phyloP scores from a whole-genome alignment of 1,140 invertebrate species.

The Sogatella furcifera region DNA sequence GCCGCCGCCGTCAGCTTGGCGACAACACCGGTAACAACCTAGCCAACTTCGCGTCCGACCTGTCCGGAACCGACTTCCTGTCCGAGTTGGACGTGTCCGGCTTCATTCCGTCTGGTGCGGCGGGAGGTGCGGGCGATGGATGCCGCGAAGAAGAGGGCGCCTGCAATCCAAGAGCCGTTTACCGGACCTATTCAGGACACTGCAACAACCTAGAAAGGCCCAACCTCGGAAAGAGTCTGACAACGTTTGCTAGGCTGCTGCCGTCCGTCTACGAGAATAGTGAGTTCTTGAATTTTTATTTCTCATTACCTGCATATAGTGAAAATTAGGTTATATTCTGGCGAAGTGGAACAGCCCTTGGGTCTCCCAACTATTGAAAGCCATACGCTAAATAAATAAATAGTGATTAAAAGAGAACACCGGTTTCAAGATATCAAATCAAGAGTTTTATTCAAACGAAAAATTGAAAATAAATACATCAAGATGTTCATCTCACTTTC shows the following conservation, averaged over 20 bases:
- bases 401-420: too few relatives aligned
- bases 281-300: conserved; percentile 21
- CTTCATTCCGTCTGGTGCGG: conserved; percentile 35
- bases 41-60: conserved; percentile 40
- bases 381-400: too few relatives aligned
- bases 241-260: conserved; percentile 73
- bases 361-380: too few relatives aligned
- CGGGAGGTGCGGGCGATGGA: conserved; percentile 39
- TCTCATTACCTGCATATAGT: too few relatives aligned
- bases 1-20: conserved; percentile 59
- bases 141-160: conserved; percentile 39
- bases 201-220: conserved; percentile 88
- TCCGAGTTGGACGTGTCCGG: conserved; percentile 62
- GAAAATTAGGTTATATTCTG: too few relatives aligned
- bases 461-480: too few relatives aligned
- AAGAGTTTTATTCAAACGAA: too few relatives aligned
- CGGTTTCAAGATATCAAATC: too few relatives aligned
- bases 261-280: conserved; percentile 85
- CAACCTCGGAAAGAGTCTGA: conserved; percentile 70
- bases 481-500: too few relatives aligned
- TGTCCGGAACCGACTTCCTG: conserved; percentile 21
- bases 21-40: conserved; percentile 49
- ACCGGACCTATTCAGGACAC: conserved; percentile 71
- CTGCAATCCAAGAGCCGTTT: conserved; percentile 72
- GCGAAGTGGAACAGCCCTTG: too few relatives aligned